Evolutionary conservation across 1,140 invertebrate genomes (phyloP).

Genomic region (Uloborus diversus): DNA sequence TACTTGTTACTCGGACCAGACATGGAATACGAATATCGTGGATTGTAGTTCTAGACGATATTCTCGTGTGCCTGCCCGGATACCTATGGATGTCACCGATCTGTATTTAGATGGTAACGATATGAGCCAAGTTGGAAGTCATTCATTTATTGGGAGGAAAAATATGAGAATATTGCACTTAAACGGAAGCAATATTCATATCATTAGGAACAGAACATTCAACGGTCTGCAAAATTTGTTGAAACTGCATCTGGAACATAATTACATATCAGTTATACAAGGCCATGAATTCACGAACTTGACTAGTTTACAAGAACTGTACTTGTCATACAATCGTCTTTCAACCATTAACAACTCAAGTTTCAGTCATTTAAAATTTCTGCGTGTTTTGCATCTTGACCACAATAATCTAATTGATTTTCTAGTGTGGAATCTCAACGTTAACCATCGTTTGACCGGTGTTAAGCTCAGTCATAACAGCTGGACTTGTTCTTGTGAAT

Average conservation of each 20-base stretch:
- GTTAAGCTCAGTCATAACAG: constrained; percentile 81
- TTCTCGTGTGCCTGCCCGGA: constrained; percentile 78
- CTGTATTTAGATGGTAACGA: constrained; percentile 91
- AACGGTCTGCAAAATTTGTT: constrained; percentile 85
- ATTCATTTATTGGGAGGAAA: constrained; percentile 90
- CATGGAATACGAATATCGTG: constrained; percentile 91
- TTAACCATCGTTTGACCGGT: constrained; percentile 76
- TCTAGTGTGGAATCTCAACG: constrained; percentile 83
- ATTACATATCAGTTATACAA: constrained; percentile 79
- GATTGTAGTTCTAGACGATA: constrained; percentile 75
- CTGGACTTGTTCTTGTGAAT: constrained; percentile 91
- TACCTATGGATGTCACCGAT: constrained; percentile 94
- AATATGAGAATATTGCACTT: constrained; percentile 87
- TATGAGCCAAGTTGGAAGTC: constrained; percentile 83
- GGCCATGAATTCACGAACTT: constrained; percentile 92
- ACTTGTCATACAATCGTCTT: constrained; percentile 87
- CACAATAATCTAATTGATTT: constrained; percentile 85
- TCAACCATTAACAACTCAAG: constrained; percentile 82
- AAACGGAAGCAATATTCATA: constrained; percentile 84
- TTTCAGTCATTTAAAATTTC: constrained; percentile 77
- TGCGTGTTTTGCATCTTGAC: constrained; percentile 83
- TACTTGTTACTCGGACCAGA: constrained; percentile 86
- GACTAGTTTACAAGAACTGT: constrained; percentile 81
- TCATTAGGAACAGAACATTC: constrained; percentile 91
- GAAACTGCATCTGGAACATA: constrained; percentile 85